Percentiles rank a stretch among this genome's conserved stretches.
phyloP scores from a whole-genome alignment of 2,888 invertebrate species.

The Agonopterix heracliana region DNA sequence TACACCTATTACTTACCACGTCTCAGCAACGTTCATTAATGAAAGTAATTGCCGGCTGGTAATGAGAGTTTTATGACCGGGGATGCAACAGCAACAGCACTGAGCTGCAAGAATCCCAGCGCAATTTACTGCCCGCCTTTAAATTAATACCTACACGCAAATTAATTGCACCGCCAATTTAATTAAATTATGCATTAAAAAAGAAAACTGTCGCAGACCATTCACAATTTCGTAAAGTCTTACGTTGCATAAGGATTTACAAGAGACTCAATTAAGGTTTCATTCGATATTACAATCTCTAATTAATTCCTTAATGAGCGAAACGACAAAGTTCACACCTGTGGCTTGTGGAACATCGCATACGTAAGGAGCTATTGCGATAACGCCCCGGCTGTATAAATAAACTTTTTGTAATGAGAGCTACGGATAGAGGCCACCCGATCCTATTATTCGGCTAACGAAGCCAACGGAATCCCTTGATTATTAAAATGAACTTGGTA shows the following conservation, averaged over 20 bases:
- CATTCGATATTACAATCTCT: no score
- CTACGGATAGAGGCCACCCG: slow-evolving; percentile 41
- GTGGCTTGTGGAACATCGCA: slow-evolving; percentile 21
- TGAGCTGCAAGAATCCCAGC: slow-evolving; percentile 32
- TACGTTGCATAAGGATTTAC: no score
- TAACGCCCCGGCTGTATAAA: slow-evolving; percentile 5
- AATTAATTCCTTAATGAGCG: neutral
- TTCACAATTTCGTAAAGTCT: no score
- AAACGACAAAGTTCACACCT: slow-evolving; percentile 25
- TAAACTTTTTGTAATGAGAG: slow-evolving; percentile 25
- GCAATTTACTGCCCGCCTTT: slow-evolving; percentile 8
- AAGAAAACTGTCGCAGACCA: neutral
- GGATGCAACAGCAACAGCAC: slow-evolving; percentile 23
- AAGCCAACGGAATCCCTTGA: slow-evolving; percentile 71
- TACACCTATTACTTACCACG: slow-evolving; percentile 23
- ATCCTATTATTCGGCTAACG: slow-evolving; percentile 71
- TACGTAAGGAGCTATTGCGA: slow-evolving; percentile 2
- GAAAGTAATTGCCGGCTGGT: slow-evolving; percentile 45
- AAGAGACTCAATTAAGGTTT: no score
- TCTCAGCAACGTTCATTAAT: slow-evolving; percentile 46
- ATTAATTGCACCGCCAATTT: slow-evolving; percentile 23
- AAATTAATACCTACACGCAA: slow-evolving; percentile 23
- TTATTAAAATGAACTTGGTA: slow-evolving; percentile 71
- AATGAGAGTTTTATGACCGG: slow-evolving; percentile 49
- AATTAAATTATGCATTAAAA: slow-evolving; percentile 4